Evolutionary conservation across 2,113 vertebrate species (phyloP).

Genomic region (Phaethornis superciliosus): DNA sequence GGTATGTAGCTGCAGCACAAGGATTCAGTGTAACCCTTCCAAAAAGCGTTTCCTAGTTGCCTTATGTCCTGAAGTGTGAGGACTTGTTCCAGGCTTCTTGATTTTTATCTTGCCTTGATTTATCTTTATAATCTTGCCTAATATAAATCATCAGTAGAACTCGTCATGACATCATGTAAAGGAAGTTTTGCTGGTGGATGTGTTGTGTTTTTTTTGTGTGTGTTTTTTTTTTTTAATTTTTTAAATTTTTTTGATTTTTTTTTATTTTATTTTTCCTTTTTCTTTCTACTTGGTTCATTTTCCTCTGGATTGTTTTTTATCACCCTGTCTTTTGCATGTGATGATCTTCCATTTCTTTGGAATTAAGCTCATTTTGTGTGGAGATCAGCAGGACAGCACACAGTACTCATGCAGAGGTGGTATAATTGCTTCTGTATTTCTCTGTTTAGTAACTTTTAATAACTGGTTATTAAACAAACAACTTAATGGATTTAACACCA

Average conservation of each 20-base stretch:
- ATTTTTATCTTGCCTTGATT: background rate
- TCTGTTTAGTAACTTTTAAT: constrained; percentile 23
- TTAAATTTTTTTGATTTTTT: background rate
- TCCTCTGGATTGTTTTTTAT: background rate
- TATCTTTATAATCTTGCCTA: background rate
- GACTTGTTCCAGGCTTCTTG: background rate
- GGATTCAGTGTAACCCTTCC: background rate
- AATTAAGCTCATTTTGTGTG: background rate
- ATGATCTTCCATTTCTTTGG: background rate
- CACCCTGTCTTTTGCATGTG: background rate
- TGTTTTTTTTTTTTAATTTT: too few relatives aligned
- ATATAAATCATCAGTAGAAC: background rate
- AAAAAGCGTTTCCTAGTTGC: background rate
- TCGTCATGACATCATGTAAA: background rate
- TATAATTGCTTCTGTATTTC: constrained; percentile 6
- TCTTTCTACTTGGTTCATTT: background rate
- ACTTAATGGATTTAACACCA: background rate
- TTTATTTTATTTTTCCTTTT: background rate
- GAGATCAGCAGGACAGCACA: background rate
- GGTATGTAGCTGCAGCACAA: background rate
- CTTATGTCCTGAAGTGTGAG: background rate
- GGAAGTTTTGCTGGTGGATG: background rate
- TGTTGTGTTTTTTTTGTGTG: too few relatives aligned
- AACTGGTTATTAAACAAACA: constrained; percentile 15
- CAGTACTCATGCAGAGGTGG: background rate